A percentile compares a stretch with the other conserved stretches of the same genome.
Evolutionary conservation across 2,797 vertebrate genomes (phyloP).

Genomic region (Syngnathus rostellatus): DNA sequence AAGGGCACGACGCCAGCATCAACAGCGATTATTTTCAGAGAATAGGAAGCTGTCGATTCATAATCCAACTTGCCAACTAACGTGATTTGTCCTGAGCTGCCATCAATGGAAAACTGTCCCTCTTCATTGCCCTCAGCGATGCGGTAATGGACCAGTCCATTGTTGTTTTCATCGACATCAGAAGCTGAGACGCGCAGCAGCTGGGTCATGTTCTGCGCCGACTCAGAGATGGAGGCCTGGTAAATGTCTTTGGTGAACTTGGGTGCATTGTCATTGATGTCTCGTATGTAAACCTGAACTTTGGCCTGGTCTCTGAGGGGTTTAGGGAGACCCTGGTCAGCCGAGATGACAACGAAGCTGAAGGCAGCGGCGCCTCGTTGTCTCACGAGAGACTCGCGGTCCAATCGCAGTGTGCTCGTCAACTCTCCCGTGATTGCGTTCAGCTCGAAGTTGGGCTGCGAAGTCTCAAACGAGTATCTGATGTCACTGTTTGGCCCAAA

Average conservation of each 20-base stretch:
- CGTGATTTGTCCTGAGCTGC: constrained; percentile 83
- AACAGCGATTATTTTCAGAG: constrained; percentile 82
- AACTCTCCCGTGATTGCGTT: constrained; percentile 83
- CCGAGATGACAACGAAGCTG: constrained; percentile 81
- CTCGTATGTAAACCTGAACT: constrained; percentile 90
- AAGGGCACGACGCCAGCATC: constrained; percentile 77
- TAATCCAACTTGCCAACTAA: constrained; percentile 85
- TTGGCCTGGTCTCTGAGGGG: constrained; percentile 91
- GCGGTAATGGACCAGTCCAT: constrained; percentile 82
- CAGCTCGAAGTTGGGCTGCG: constrained; percentile 88
- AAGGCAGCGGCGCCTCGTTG: constrained; percentile 86
- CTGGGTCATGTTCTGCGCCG: constrained; percentile 85
- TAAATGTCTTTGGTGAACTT: constrained; percentile 95
- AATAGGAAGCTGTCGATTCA: constrained; percentile 83
- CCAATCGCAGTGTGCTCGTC: constrained; percentile 82
- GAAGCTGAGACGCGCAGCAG: constrained; percentile 90
- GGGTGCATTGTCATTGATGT: constrained; percentile 92
- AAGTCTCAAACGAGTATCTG: constrained; percentile 83
- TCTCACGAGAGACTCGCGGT: constrained; percentile 90
- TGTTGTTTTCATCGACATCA: constrained; percentile 88
- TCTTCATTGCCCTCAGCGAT: constrained; percentile 88
- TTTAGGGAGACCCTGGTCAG: constrained; percentile 90
- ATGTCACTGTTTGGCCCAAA: constrained; percentile 89
- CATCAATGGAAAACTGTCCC: constrained; percentile 80
- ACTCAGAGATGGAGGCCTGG: constrained; percentile 91